A percentile compares a stretch with the other conserved stretches of the same genome.
Evolutionary conservation across 53 echinoderm and acorn worm species (phyloP).

Genomic region (Arbacia lixula): DNA sequence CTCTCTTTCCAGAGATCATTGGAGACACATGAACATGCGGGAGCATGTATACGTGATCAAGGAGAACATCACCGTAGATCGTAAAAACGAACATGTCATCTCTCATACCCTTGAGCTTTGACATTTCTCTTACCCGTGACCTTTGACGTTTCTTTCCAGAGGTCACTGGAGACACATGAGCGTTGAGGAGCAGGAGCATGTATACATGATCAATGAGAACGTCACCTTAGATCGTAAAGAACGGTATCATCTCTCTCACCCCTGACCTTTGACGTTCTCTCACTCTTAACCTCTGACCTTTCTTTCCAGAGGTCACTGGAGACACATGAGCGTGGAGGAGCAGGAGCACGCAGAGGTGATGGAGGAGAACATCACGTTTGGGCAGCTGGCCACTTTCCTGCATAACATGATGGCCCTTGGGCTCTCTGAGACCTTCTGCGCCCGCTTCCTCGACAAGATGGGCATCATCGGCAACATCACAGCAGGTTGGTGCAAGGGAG

Average conservation of each 20-base stretch:
- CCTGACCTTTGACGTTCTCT: no score
- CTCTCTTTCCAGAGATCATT: slow-evolving; percentile 60
- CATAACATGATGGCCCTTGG: slow-evolving; percentile 97
- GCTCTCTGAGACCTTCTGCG: slow-evolving; percentile 58
- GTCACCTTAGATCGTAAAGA: no score
- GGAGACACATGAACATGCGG: slow-evolving; percentile 66
- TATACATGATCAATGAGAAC: slow-evolving; percentile 80
- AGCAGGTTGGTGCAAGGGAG: slow-evolving; percentile 62
- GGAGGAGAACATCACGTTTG: slow-evolving; percentile 97
- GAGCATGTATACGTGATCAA: slow-evolving; percentile 74
- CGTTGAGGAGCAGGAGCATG: slow-evolving; percentile 68
- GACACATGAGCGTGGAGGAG: slow-evolving; percentile 74
- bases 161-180: slow-evolving; percentile 78
- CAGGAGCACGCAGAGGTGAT: slow-evolving; percentile 74
- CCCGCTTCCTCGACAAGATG: slow-evolving; percentile 85
- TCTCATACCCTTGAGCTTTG: no score
- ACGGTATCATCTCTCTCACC: no score
- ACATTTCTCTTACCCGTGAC: no score
- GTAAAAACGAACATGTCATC: no score
- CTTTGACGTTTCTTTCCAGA: slow-evolving; percentile 30
- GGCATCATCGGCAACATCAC: slow-evolving; percentile 88
- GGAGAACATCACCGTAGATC: slow-evolving; percentile 91
- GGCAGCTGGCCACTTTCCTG: slow-evolving; percentile 92
- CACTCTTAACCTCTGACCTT: no score
- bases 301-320: slow-evolving; percentile 76